Base-by-base conservation (phyloP, 64 coral and sea anemone genomes). In the Pachyseris speciosa region DNA sequence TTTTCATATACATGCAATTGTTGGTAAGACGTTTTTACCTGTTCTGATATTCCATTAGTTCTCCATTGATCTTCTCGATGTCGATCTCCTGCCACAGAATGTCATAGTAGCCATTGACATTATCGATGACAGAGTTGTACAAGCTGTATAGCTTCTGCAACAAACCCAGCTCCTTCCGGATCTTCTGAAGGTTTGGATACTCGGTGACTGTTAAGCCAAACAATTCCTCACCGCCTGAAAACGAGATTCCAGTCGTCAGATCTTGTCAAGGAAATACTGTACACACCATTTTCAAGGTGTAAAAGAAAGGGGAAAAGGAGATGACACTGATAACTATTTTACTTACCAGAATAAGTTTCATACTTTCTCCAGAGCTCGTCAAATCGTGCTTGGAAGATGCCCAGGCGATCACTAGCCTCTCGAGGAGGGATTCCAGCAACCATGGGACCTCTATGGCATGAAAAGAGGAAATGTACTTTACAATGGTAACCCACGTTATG, bases 341-440 rank as follows among this genome's bases (percentile, higher is more conserved):
- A 9, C 79, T 84, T 74, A 98, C 97, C 97, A 59, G 97, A 99
- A 68, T 99, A 99, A 5, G 97, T 99, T 69, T 99, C 92, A 67
- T 93, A 99, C 66, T 99, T 99, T 88, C 97, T 92, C 97, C 97
- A 99, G 10, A 99, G 63, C 51, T 99, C 97, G 59, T 99, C 97
- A 87, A 99, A 99, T 22, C 94, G 86, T n/a, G 97, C 97, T 64
- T 99, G 97, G 96, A 95, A 99, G 66, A 99, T 99, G 3, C 90
- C 85, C 11, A 99, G 64, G 6, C 97, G 94, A 76, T 99, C 97
- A 86, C 97, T 99, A 2, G 97, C 97, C 70, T 99, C 97, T 32
- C 94, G 69, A 45, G 97, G 97, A 37, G 97, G 48, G 33, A 95
- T 99, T 22, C 97, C 97, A 30, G 91, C 28, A 73, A 99, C 94